A percentile compares a stretch with the other conserved stretches of the same genome.
These are phyloP conservation scores for Ecliptopera silaceata DNA, from an alignment of 2,888 invertebrate genomes.

Conservation along the genomic window DNA sequence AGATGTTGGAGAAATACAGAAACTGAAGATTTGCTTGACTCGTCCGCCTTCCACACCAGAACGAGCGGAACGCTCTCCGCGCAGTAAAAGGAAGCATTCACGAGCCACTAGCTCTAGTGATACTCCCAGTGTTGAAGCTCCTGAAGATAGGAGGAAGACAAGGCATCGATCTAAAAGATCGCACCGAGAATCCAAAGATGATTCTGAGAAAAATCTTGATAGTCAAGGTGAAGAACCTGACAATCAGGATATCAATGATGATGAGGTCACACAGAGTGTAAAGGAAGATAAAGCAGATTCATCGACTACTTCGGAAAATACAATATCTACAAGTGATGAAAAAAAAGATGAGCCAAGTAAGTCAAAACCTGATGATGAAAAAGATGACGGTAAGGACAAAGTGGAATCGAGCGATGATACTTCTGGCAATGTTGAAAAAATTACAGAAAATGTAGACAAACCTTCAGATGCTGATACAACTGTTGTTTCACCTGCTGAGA, in stretches of 20 bases:
- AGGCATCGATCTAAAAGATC: conserved; percentile 66
- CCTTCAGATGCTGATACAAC: conserved; percentile 58
- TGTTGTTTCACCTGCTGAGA: conserved; percentile 60
- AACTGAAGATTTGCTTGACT: conserved; percentile 85
- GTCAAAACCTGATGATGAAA: conserved; percentile 19
- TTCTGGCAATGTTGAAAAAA: conserved; percentile 33
- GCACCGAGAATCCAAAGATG: conserved; percentile 65
- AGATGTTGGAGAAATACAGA: conserved; percentile 84
- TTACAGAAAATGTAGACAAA: conserved; percentile 38
- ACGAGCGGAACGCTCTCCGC: conserved; percentile 75
- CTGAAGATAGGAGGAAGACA: conserved; percentile 73
- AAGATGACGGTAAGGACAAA: conserved; percentile 33
- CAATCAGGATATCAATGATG: conserved; percentile 39
- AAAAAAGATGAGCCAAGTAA: conserved; percentile 22
- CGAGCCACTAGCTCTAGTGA: conserved; percentile 78
- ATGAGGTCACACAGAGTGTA: conserved; percentile 54
- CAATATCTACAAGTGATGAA: conserved; percentile 33
- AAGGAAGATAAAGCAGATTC: conserved; percentile 35
- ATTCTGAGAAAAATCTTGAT: conserved; percentile 59
- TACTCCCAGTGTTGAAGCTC: conserved; percentile 67
- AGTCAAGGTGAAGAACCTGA: conserved; percentile 58
- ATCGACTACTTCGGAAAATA: conserved; percentile 35
- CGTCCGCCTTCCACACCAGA: conserved; percentile 82
- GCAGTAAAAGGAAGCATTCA: conserved; percentile 78
- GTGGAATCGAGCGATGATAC: conserved; percentile 35